Conservation (phyloP, 2,888 invertebrate genomes). For the Caenorhabditis wallacei region DNA sequence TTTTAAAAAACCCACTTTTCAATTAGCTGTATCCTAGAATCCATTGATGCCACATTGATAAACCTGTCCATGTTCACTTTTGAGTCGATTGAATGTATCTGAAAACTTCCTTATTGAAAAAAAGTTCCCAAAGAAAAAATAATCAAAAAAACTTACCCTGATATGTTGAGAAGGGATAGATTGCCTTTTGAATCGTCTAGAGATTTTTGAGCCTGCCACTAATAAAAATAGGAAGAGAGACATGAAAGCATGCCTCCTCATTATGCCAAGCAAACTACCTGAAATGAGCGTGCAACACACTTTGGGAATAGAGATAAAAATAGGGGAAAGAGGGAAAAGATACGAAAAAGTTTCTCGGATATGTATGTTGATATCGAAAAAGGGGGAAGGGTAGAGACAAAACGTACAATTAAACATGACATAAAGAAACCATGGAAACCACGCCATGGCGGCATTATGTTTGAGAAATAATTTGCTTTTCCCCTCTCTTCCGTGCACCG, state of each 20-base stretch:
- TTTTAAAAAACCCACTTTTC: constrained; percentile 17
- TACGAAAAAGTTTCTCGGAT: constrained; percentile 27
- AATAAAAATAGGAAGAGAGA: constrained; percentile 25
- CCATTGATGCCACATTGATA: constrained; percentile 50
- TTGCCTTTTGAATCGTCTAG: constrained; percentile 52
- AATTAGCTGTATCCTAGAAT: constrained; percentile 31
- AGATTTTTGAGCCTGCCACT: constrained; percentile 22
- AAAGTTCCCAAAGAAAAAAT: no score
- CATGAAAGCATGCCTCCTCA: constrained; percentile 32
- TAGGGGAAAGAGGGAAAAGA: neutral
- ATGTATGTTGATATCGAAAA: constrained; percentile 31
- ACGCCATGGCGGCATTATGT: constrained; percentile 36
- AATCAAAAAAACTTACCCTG: constrained; percentile 34
- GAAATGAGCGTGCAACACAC: constrained; percentile 9
- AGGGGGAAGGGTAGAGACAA: constrained; percentile 25
- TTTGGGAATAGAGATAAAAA: constrained; percentile 1
- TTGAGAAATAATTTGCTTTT: constrained; percentile 46
- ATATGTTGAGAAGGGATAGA: constrained; percentile 67
- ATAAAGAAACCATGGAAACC: constrained; percentile 35
- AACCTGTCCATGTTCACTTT: constrained; percentile 28
- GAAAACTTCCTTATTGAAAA: neutral
- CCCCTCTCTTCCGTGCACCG: constrained; percentile 4
- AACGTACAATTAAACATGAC: constrained; percentile 45
- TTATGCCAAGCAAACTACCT: constrained; percentile 25
- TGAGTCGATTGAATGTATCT: constrained; percentile 42